These are phyloP conservation scores for Mus pahari DNA, from an alignment of 2,113 vertebrate species.

Conservation along the genomic window DNA sequence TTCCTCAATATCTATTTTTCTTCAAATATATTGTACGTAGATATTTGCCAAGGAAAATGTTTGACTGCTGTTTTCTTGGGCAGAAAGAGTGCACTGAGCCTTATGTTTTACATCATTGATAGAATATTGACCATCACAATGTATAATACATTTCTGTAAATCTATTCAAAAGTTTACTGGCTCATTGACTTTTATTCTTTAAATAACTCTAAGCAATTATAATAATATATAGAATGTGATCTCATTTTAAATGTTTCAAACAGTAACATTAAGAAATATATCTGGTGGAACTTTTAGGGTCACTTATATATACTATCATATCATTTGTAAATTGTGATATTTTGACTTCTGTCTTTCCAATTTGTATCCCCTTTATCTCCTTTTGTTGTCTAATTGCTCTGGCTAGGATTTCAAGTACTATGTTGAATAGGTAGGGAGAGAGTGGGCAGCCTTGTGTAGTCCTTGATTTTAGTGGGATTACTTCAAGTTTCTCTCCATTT, in stretches of 20 bases:
- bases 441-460: no score
- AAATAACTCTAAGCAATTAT: background rate
- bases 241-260: constrained; percentile 30
- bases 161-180: background rate
- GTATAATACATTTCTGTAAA: background rate
- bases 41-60: background rate
- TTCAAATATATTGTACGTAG: background rate
- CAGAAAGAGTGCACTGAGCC: background rate
- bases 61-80: background rate
- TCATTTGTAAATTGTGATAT: no score
- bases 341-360: no score
- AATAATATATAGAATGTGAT: background rate
- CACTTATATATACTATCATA: no score
- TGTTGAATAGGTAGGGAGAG: no score
- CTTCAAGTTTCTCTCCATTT: no score
- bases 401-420: no score
- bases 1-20: background rate
- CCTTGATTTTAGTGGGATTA: no score
- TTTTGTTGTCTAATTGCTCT: no score
- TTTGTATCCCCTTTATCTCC: no score
- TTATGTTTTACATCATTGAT: background rate
- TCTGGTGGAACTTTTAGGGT: no score
- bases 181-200: background rate
- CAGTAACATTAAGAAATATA: constrained; percentile 48
- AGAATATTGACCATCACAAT: background rate